Percentiles rank a stretch among this genome's conserved stretches.
Conservation (phyloP, 2,888 invertebrate species). For the Kuschelorhynchus macadamiae region DNA sequence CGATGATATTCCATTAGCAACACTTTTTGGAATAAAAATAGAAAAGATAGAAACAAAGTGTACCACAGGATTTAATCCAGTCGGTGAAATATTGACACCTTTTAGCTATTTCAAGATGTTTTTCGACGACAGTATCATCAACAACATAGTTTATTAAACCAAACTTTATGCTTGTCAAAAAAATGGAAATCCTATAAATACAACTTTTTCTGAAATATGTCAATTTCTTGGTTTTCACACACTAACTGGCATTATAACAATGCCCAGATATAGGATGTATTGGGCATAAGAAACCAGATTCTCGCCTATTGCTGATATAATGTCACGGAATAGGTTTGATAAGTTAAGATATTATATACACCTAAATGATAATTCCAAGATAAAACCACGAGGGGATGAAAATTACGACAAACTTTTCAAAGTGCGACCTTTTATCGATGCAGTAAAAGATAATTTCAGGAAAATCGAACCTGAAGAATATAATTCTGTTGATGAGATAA, state of each 20-base stretch:
- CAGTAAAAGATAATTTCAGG: not conserved
- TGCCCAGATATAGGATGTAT: constrained; percentile 54
- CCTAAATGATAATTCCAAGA: too few species aligned
- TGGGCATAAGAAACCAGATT: constrained; percentile 52
- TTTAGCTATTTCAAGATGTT: not conserved
- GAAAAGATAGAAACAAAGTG: not conserved
- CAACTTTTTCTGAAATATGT: constrained; percentile 50
- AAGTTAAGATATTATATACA: constrained; percentile 14
- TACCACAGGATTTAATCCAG: not conserved
- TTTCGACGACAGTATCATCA: not conserved
- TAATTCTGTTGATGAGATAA: not conserved
- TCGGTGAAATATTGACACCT: constrained; percentile 4
- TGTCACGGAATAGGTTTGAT: constrained; percentile 51
- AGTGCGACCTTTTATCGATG: not conserved
- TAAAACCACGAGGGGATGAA: too few species aligned
- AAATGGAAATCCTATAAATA: constrained; percentile 46
- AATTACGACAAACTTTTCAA: not conserved
- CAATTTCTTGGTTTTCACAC: constrained; percentile 54
- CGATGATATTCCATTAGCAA: too few species aligned
- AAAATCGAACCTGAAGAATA: constrained; percentile 9
- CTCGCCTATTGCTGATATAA: constrained; percentile 52
- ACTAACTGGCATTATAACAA: constrained; percentile 49
- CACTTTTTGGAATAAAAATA: too few species aligned
- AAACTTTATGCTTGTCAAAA: constrained; percentile 53
- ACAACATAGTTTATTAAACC: not conserved